Conservation (phyloP, 1,140 invertebrate genomes). For the Drosophila bifasciata region DNA sequence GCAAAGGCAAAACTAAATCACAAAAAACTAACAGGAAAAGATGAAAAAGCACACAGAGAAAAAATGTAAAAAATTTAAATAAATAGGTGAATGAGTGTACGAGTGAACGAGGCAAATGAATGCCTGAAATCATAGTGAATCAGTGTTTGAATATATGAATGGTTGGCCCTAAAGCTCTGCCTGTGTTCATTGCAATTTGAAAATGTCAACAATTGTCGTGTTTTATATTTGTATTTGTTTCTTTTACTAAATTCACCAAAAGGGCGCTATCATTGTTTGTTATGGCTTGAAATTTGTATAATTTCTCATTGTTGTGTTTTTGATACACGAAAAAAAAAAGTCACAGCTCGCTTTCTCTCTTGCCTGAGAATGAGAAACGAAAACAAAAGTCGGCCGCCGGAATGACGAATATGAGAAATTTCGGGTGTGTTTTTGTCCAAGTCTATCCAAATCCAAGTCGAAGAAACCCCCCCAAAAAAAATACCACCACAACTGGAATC, state of each 20-base stretch:
- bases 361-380: constrained; percentile 70
- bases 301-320: constrained; percentile 18
- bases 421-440: constrained; percentile 16
- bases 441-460: constrained; percentile 13
- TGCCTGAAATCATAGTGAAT: constrained; percentile 11
- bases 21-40: constrained; percentile 45
- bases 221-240: constrained; percentile 6
- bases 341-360: constrained; percentile 54
- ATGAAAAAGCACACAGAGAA: constrained; percentile 44
- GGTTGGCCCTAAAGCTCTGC: constrained; percentile 60
- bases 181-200: constrained; percentile 49
- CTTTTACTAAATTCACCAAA: constrained; percentile 44
- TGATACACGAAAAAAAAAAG: too few species aligned
- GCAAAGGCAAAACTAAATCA: constrained; percentile 32
- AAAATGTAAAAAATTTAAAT: constrained; percentile 81
- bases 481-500: constrained; percentile 15
- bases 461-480: constrained; percentile 17
- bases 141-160: constrained; percentile 28
- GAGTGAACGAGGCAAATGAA: constrained; percentile 18
- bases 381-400: constrained; percentile 64
- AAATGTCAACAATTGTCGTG: constrained; percentile 17
- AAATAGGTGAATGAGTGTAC: constrained; percentile 67
- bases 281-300: constrained; percentile 35
- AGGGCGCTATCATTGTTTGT: constrained; percentile 53
- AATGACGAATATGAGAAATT: constrained; percentile 54